These are phyloP conservation scores for Trachops cirrhosus DNA, from an alignment of 2,797 vertebrate genomes.

Conservation along the genomic window DNA sequence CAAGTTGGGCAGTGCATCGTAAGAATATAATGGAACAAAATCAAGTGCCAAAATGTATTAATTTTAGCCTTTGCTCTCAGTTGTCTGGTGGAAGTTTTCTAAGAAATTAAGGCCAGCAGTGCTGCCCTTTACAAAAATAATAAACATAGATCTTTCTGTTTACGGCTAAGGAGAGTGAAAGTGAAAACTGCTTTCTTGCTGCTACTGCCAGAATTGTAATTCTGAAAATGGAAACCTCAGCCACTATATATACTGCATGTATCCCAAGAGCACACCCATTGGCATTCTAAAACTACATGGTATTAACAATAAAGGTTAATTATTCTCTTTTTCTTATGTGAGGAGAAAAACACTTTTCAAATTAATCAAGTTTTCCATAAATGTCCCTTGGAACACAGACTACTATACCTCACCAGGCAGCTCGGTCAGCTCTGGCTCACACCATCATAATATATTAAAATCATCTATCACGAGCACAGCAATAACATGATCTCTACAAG, in stretches of 20 bases:
- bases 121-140: neutral
- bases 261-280: neutral
- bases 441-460: conserved; percentile 34
- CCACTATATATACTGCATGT: neutral
- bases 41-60: neutral
- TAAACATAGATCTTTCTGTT: neutral
- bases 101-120: neutral
- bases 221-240: neutral
- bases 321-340: neutral
- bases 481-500: neutral
- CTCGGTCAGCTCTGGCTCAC: neutral
- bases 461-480: conserved; percentile 7
- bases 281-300: neutral
- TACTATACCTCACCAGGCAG: neutral
- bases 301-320: neutral
- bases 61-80: neutral
- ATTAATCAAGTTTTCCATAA: neutral
- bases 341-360: conserved; percentile 14
- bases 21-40: neutral
- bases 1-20: neutral
- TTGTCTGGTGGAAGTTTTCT: neutral
- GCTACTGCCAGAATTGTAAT: neutral
- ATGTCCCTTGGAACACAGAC: neutral
- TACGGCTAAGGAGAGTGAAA: neutral
- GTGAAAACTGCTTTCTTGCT: neutral